phyloP scores from a whole-genome alignment of 2,797 vertebrate genomes.

The Mormyrus proboscirostris region DNA sequence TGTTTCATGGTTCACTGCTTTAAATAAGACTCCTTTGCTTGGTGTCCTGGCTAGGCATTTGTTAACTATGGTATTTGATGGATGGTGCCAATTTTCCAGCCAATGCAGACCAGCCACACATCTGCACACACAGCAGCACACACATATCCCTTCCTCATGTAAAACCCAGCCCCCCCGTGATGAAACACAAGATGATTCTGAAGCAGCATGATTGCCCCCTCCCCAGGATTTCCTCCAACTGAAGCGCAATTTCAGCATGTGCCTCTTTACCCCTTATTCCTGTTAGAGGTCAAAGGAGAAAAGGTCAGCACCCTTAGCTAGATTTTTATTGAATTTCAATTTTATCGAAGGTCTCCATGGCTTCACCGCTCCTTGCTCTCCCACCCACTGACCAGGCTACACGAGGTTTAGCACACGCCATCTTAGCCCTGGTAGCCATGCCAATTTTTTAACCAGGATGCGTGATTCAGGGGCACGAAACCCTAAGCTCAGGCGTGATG shows the following conservation, averaged over 20 bases:
- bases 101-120: constrained; percentile 67
- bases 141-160: background rate
- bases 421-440: constrained; percentile 28
- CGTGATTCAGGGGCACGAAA: constrained; percentile 49
- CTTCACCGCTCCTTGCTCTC: background rate
- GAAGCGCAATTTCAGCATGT: background rate
- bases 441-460: constrained; percentile 40
- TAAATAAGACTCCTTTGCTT: constrained; percentile 64
- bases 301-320: background rate
- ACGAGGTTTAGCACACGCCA: background rate
- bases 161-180: background rate
- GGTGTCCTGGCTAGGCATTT: constrained; percentile 53
- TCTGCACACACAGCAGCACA: constrained; percentile 24
- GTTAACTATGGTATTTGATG: constrained; percentile 69
- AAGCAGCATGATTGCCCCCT: background rate
- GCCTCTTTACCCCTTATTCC: background rate
- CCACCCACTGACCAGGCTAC: background rate
- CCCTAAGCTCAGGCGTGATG: constrained; percentile 50
- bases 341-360: background rate
- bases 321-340: background rate
- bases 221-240: background rate
- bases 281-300: background rate
- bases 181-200: background rate
- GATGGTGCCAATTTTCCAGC: constrained; percentile 71
- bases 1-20: constrained; percentile 58